Evolutionary conservation across 35 echinoderm and acorn worm genomes (phyloP).

Genomic region (Stichopus chloronotus): DNA sequence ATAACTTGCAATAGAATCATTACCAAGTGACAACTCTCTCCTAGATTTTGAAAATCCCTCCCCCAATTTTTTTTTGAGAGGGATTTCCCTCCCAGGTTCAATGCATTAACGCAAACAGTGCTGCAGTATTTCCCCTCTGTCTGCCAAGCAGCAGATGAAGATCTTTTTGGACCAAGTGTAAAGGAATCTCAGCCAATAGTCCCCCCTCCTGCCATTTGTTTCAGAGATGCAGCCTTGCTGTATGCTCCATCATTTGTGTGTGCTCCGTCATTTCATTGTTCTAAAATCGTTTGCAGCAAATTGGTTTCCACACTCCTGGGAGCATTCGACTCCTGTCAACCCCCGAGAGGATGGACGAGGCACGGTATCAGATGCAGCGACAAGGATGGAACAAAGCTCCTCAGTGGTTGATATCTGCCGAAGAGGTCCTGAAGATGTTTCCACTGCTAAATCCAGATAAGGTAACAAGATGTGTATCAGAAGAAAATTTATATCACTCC

Average conservation of each 20-base stretch:
- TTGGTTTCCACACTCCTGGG: conserved; percentile 94
- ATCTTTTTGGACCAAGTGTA: too few species aligned
- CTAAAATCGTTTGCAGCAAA: conserved; percentile 66
- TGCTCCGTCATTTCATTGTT: neutral
- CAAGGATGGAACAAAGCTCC: conserved; percentile 84
- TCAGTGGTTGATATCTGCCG: conserved; percentile 72
- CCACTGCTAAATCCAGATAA: conserved; percentile 90
- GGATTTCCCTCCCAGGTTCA: too few species aligned
- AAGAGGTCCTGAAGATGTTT: conserved; percentile 74
- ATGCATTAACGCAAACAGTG: too few species aligned
- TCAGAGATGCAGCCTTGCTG: too few species aligned
- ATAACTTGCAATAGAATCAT: too few species aligned
- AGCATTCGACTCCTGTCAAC: conserved; percentile 77
- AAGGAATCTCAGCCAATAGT: neutral
- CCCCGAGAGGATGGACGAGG: conserved; percentile 92
- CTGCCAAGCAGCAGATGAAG: too few species aligned
- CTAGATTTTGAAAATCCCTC: too few species aligned
- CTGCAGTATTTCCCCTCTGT: too few species aligned
- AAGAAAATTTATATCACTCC: neutral
- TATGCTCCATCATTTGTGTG: neutral
- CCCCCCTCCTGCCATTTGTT: neutral
- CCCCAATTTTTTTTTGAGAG: too few species aligned
- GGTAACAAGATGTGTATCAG: conserved; percentile 41
- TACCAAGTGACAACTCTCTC: too few species aligned
- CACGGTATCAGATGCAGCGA: conserved; percentile 78